Conservation (phyloP, 2,797 vertebrate species). For the Poliocrania exsul region DNA sequence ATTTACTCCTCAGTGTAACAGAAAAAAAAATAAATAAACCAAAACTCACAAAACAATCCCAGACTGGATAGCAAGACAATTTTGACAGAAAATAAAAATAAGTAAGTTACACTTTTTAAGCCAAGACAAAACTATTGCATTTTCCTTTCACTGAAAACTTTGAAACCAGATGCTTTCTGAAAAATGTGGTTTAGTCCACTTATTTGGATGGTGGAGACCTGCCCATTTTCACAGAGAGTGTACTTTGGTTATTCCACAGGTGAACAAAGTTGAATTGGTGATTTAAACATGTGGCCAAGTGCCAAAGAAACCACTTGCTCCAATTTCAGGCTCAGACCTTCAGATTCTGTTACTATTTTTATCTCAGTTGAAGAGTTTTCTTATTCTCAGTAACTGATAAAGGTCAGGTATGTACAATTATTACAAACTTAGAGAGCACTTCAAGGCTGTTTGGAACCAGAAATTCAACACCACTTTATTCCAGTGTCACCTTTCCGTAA, state of each 20-base stretch:
- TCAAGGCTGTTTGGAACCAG: neutral
- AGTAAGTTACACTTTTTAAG: neutral
- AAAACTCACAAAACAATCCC: neutral
- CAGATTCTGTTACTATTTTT: neutral
- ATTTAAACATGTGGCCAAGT: neutral
- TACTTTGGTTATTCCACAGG: neutral
- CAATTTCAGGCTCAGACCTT: neutral
- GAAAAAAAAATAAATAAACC: neutral
- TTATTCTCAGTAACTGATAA: neutral
- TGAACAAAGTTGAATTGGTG: neutral
- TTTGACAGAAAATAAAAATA: neutral
- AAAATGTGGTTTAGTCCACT: neutral
- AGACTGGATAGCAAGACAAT: neutral
- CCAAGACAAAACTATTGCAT: fast-evolving
- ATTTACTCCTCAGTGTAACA: neutral
- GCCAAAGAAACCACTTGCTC: neutral
- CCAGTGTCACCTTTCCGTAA: neutral
- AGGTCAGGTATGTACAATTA: neutral
- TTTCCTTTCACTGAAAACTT: neutral
- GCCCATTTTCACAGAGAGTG: neutral
- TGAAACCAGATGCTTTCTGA: neutral
- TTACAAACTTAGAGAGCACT: neutral
- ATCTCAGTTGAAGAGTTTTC: neutral
- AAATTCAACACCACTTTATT: neutral
- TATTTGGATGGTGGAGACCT: neutral